These are phyloP conservation scores for Sitophilus oryzae DNA, from an alignment of 1,140 invertebrate species.

Conservation along the genomic window DNA sequence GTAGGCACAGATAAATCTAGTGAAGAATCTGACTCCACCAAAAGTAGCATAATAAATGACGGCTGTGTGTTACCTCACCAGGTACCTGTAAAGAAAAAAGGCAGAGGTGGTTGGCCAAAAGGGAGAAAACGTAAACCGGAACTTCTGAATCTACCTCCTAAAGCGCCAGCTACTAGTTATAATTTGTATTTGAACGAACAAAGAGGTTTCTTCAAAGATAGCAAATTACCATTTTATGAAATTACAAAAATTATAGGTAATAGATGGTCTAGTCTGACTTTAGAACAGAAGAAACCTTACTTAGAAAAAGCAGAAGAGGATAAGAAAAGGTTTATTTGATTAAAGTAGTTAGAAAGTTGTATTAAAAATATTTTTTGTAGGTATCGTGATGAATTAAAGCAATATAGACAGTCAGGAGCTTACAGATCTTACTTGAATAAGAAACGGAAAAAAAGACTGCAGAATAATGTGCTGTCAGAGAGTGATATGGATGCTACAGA, in stretches of 20 bases:
- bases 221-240: constrained; percentile 47
- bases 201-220: constrained; percentile 49
- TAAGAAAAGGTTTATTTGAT: constrained; percentile 43
- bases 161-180: constrained; percentile 54
- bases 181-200: constrained; percentile 54
- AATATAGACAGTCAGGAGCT: constrained; percentile 52
- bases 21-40: constrained; percentile 24
- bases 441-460: constrained; percentile 48
- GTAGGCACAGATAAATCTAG: constrained; percentile 21
- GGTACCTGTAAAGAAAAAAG: constrained; percentile 41
- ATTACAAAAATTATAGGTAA: constrained; percentile 54
- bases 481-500: constrained; percentile 51
- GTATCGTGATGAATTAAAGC: constrained; percentile 52
- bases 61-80: constrained; percentile 14
- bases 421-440: constrained; percentile 51
- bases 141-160: constrained; percentile 48
- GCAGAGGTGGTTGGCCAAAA: constrained; percentile 57
- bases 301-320: constrained; percentile 51
- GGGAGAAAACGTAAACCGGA: constrained; percentile 54
- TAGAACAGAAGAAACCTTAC: constrained; percentile 52
- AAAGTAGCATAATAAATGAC: constrained; percentile 17
- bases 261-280: constrained; percentile 52
- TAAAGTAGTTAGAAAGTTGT: background rate
- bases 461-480: constrained; percentile 48
- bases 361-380: constrained; percentile 1